Evolutionary conservation across 53 echinoderm and acorn worm genomes (phyloP).

Genomic region (Holothuria leucospilota): DNA sequence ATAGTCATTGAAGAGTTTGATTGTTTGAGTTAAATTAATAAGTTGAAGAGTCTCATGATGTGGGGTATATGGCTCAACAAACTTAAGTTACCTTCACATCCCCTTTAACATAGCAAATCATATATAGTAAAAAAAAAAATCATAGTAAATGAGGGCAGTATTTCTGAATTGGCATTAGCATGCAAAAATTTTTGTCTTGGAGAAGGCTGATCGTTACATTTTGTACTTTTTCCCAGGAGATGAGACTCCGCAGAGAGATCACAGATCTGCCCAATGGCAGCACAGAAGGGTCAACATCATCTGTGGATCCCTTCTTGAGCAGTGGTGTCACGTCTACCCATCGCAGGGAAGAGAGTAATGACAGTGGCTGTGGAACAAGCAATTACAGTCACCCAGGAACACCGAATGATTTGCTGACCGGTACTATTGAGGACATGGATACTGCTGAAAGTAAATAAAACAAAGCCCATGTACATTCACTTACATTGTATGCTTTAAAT

Average conservation of each 20-base stretch:
- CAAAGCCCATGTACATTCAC: too few relatives aligned
- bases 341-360: conserved; percentile 72
- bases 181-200: conserved; percentile 8
- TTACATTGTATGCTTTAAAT: too few relatives aligned
- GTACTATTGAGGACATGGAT: conserved; percentile 93
- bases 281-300: conserved; percentile 64
- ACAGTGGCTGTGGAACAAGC: conserved; percentile 96
- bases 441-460: conserved; percentile 77
- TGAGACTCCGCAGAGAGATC: conserved; percentile 82
- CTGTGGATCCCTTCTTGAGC: conserved; percentile 90
- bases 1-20: too few relatives aligned
- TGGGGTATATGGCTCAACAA: too few relatives aligned
- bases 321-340: conserved; percentile 83
- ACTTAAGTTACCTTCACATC: too few relatives aligned
- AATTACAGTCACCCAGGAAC: conserved; percentile 96
- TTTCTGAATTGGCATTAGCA: too few relatives aligned
- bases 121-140: too few relatives aligned
- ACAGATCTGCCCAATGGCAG: conserved; percentile 64
- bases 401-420: conserved; percentile 84
- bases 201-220: conserved; percentile 50
- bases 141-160: too few relatives aligned
- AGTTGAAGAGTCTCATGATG: too few relatives aligned
- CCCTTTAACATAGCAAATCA: too few relatives aligned
- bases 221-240: conserved; percentile 69
- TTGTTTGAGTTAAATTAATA: too few relatives aligned